Evolutionary conservation across 2,113 vertebrate genomes (phyloP).

Genomic region (Mirounga angustirostris): DNA sequence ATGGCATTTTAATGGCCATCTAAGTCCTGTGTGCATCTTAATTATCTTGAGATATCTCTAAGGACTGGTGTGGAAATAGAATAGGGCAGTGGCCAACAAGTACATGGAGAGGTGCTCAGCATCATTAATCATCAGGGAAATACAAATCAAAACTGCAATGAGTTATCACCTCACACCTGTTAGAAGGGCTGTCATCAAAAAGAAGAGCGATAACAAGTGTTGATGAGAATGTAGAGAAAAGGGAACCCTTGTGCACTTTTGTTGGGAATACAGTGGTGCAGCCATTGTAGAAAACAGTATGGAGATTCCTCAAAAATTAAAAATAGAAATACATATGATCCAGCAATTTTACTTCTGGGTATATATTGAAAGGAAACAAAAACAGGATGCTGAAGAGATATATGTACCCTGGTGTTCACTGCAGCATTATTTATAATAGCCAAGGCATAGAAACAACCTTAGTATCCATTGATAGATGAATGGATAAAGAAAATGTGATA

Average conservation of each 20-base stretch:
- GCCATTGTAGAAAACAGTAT: not conserved
- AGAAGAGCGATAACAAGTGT: not conserved
- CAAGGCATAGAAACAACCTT: not conserved
- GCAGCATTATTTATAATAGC: not conserved
- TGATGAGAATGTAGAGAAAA: not conserved
- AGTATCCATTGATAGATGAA: not conserved
- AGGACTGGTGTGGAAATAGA: constrained; percentile 31
- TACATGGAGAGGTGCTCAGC: not conserved
- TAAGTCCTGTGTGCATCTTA: not conserved
- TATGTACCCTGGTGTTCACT: not conserved
- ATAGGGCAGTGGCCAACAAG: not conserved
- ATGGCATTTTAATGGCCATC: not conserved
- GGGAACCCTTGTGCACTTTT: not conserved
- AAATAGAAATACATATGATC: not conserved
- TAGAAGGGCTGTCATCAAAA: constrained; percentile 3
- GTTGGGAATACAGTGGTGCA: not conserved
- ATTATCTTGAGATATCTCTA: constrained; percentile 1
- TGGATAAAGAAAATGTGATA: not conserved
- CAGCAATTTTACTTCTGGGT: not conserved
- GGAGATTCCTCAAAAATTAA: not conserved
- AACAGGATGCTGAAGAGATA: not conserved
- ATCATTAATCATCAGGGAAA: not conserved
- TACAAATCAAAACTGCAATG: constrained; percentile 5
- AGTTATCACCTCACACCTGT: not conserved
- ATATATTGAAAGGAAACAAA: not conserved